Percentiles rank a stretch among this genome's conserved stretches.
Evolutionary conservation across 1,140 invertebrate genomes (phyloP).

Genomic region (Dinothrombium tinctorium): DNA sequence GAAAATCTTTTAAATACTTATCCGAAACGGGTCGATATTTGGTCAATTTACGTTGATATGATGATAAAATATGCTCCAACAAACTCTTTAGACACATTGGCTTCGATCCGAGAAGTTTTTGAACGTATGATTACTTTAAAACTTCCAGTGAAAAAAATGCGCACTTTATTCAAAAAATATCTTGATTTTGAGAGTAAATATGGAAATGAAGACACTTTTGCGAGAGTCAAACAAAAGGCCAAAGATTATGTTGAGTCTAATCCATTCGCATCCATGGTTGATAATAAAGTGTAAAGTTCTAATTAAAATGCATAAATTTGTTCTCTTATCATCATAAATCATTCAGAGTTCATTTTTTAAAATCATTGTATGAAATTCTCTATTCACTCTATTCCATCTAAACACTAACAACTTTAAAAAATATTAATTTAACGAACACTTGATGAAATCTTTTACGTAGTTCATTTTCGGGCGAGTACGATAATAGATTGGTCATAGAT

Average conservation of each 20-base stretch:
- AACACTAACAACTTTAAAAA: too few relatives aligned
- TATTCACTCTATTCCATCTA: too few relatives aligned
- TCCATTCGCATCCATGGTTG: too few relatives aligned
- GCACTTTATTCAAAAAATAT: slow-evolving; percentile 9
- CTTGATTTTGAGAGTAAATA: slow-evolving; percentile 9
- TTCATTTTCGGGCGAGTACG: too few relatives aligned
- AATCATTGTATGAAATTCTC: too few relatives aligned
- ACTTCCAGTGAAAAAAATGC: slow-evolving; percentile 5
- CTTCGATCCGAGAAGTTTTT: slow-evolving; percentile 8
- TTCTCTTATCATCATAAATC: too few relatives aligned
- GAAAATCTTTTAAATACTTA: slow-evolving; percentile 62
- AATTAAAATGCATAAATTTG: too few relatives aligned
- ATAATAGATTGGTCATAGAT: too few relatives aligned
- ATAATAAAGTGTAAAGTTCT: too few relatives aligned
- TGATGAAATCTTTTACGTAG: too few relatives aligned
- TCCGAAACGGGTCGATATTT: slow-evolving; percentile 64
- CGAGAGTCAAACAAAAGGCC: slow-evolving; percentile 7
- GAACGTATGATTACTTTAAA: slow-evolving; percentile 9
- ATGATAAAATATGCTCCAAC: slow-evolving; percentile 36
- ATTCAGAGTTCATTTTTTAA: too few relatives aligned
- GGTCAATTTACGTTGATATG: slow-evolving; percentile 63
- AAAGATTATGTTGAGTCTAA: slow-evolving; percentile 6
- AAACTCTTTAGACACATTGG: neutral
- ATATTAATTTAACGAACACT: too few relatives aligned
- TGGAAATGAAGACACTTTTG: slow-evolving; percentile 2